Percentiles rank a stretch among this genome's conserved stretches.
These are phyloP conservation scores for Onchidella celtica DNA, from an alignment of 2,888 invertebrate species.

Conservation along the genomic window DNA sequence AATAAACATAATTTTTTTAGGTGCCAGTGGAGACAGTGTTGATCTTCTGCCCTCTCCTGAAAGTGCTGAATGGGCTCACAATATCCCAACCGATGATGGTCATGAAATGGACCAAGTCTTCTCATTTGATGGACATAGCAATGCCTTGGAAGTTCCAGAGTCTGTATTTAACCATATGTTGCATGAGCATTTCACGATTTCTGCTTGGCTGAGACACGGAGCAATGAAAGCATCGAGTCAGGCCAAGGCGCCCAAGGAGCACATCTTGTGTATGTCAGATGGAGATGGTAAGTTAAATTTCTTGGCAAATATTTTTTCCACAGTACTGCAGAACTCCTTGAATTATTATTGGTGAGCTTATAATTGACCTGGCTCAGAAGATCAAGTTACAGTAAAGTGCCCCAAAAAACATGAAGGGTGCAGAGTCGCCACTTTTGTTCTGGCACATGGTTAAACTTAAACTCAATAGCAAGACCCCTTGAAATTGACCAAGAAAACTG, in stretches of 20 bases:
- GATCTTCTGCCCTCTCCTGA: slow-evolving; percentile 93
- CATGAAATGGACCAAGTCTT: slow-evolving; percentile 93
- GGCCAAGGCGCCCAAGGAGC: slow-evolving; percentile 87
- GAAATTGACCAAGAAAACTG: no score
- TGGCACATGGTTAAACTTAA: no score
- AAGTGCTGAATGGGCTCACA: slow-evolving; percentile 88
- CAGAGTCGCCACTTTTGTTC: no score
- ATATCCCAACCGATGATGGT: slow-evolving; percentile 90
- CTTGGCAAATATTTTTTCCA: neutral
- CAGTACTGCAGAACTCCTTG: neutral
- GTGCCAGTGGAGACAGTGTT: slow-evolving; percentile 90
- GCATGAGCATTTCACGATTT: slow-evolving; percentile 91
- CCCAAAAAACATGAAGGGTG: no score
- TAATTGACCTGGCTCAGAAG: no score
- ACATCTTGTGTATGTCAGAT: slow-evolving; percentile 97
- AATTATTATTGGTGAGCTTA: no score
- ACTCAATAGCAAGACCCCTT: no score
- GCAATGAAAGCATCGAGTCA: slow-evolving; percentile 76
- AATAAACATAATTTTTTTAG: no score
- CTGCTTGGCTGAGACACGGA: slow-evolving; percentile 97
- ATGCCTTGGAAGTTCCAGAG: slow-evolving; percentile 85
- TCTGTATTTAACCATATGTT: slow-evolving; percentile 86
- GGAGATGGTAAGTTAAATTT: slow-evolving; percentile 90
- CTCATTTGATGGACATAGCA: slow-evolving; percentile 95
- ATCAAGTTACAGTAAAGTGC: no score